Percentiles rank a stretch among this genome's conserved stretches.
phyloP scores from a whole-genome alignment of 2,113 vertebrate species.

The Trogon melanurus region DNA sequence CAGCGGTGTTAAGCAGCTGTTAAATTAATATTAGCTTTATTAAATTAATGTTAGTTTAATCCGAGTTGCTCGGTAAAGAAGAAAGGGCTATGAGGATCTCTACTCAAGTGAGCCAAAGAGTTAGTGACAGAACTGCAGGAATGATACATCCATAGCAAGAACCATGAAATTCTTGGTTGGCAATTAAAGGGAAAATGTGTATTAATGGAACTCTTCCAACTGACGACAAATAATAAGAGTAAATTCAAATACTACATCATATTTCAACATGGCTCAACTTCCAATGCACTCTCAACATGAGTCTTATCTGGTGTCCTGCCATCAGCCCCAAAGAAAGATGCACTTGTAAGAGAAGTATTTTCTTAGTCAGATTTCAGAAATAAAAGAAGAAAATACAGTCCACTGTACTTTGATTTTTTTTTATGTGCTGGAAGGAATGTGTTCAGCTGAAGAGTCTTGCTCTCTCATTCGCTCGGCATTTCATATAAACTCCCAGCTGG shows the following conservation, averaged over 20 bases:
- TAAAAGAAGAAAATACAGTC: background rate
- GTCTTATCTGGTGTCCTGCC: rapidly evolving
- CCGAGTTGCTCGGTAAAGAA: background rate
- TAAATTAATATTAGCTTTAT: background rate
- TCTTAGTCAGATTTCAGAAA: background rate
- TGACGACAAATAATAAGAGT: rapidly evolving
- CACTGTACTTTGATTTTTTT: background rate
- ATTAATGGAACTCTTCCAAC: background rate
- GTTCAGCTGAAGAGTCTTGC: background rate
- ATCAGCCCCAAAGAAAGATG: background rate
- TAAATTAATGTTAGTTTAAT: background rate
- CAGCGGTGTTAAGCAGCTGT: background rate
- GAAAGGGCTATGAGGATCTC: rapidly evolving
- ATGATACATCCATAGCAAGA: background rate
- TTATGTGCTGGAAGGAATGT: background rate
- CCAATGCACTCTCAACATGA: rapidly evolving
- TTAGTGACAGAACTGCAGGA: background rate
- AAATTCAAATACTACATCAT: background rate
- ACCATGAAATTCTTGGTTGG: background rate
- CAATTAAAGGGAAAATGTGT: background rate
- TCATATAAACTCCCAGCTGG: background rate
- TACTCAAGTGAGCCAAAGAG: background rate
- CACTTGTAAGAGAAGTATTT: background rate
- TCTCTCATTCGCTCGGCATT: background rate
- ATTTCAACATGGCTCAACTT: background rate